Percentiles rank a stretch among this genome's conserved stretches.
phyloP scores from a whole-genome alignment of 1,140 invertebrate species.

The Habropoda laboriosa region DNA sequence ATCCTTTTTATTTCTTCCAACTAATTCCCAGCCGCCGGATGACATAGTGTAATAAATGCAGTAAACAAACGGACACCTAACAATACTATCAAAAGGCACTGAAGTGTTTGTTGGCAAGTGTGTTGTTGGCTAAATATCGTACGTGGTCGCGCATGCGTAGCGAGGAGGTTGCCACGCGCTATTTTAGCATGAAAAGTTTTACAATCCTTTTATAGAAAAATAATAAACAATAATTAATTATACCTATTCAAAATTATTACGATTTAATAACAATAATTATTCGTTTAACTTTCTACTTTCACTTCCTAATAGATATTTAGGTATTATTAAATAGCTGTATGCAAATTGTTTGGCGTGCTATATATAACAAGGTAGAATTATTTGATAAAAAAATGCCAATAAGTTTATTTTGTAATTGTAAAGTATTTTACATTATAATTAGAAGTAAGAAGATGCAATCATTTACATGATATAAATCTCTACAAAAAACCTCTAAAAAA shows the following conservation, averaged over 20 bases:
- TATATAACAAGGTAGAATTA: no score
- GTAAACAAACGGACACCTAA: constrained; percentile 26
- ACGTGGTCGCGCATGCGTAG: constrained; percentile 76
- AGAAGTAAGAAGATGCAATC: no score
- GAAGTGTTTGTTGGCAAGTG: constrained; percentile 51
- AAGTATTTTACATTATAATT: no score
- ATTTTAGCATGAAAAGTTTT: background rate
- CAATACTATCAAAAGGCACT: constrained; percentile 49
- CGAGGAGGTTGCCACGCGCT: constrained; percentile 68
- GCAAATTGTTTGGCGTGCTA: no score
- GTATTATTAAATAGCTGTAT: no score
- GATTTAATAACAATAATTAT: background rate
- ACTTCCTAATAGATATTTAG: no score
- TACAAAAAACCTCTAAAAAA: no score
- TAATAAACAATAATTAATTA: background rate
- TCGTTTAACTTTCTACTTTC: no score
- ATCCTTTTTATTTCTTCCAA: constrained; percentile 87
- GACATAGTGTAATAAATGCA: constrained; percentile 80
- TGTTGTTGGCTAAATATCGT: constrained; percentile 49
- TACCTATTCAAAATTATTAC: background rate
- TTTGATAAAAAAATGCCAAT: no score
- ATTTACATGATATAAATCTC: no score
- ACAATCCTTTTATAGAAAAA: background rate
- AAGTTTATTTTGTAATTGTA: no score
- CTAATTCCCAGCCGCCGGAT: constrained; percentile 89